Conservation (phyloP, 2,797 vertebrate genomes). For the Lophotriccus pileatus region DNA sequence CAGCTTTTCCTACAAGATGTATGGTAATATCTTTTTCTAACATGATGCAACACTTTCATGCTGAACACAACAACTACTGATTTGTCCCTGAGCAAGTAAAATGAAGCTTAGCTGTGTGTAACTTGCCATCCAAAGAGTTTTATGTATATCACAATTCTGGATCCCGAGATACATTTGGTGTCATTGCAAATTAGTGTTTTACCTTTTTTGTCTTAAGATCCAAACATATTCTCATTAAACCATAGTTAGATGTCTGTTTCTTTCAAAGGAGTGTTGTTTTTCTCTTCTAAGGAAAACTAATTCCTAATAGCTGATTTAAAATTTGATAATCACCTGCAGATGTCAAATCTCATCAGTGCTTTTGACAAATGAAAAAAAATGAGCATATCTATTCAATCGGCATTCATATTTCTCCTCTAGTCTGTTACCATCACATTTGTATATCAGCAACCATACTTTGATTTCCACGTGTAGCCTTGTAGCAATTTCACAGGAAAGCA, state of each 20-base stretch:
- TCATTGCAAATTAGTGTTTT: not conserved
- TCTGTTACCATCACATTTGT: not conserved
- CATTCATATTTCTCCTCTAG: not conserved
- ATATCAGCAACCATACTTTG: not conserved
- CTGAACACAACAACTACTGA: not conserved
- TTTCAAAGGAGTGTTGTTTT: not conserved
- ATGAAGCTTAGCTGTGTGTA: not conserved
- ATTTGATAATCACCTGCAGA: not conserved
- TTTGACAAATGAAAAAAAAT: not conserved
- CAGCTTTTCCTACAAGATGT: not conserved
- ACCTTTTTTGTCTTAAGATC: not conserved
- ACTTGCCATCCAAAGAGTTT: not conserved
- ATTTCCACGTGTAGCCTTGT: not conserved
- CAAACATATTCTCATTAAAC: not conserved
- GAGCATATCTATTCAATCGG: not conserved
- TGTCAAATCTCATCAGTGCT: not conserved
- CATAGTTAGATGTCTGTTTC: not conserved
- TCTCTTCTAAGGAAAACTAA: not conserved
- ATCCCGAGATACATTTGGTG: not conserved
- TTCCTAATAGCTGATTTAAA: not conserved
- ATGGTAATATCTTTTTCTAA: not conserved
- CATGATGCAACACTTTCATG: not conserved
- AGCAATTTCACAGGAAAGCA: conserved; percentile 9
- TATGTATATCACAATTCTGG: not conserved
- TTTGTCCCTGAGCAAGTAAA: not conserved